phyloP scores from a whole-genome alignment of 2,888 invertebrate species.

The Calameuta pallipes region DNA sequence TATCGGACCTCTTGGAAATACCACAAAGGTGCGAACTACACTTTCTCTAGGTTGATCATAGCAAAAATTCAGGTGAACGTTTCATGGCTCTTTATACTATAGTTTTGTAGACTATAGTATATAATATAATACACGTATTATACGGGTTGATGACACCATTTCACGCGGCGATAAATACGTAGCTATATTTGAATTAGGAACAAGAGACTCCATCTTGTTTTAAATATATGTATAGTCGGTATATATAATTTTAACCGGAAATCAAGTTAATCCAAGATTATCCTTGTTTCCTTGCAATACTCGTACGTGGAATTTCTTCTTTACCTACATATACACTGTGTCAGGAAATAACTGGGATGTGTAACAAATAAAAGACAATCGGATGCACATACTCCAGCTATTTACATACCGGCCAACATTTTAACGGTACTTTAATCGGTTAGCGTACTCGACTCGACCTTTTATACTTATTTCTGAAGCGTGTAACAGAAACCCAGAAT shows the following conservation, averaged over 20 bases:
- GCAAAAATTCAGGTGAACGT: neutral
- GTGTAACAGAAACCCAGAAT: constrained; percentile 25
- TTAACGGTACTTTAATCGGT: constrained; percentile 16
- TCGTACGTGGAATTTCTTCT: neutral
- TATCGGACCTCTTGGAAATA: neutral
- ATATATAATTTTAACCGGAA: neutral
- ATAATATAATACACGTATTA: neutral
- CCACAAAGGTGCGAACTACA: neutral
- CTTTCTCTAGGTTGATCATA: neutral
- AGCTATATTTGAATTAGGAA: neutral
- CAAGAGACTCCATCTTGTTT: neutral
- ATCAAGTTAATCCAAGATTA: neutral
- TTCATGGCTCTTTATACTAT: neutral
- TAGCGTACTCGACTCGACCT: constrained; percentile 8
- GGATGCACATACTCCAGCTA: neutral
- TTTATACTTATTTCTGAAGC: constrained; percentile 12
- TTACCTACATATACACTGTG: neutral
- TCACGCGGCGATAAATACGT: neutral
- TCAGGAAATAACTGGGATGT: constrained; percentile 2
- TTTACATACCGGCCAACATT: neutral
- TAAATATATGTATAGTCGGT: neutral
- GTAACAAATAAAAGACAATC: neutral
- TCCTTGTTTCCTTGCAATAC: neutral
- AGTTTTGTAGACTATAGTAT: neutral
- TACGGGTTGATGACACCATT: neutral